Conservation (phyloP, 2,797 vertebrate genomes). For the Lithobates sylvaticus region DNA sequence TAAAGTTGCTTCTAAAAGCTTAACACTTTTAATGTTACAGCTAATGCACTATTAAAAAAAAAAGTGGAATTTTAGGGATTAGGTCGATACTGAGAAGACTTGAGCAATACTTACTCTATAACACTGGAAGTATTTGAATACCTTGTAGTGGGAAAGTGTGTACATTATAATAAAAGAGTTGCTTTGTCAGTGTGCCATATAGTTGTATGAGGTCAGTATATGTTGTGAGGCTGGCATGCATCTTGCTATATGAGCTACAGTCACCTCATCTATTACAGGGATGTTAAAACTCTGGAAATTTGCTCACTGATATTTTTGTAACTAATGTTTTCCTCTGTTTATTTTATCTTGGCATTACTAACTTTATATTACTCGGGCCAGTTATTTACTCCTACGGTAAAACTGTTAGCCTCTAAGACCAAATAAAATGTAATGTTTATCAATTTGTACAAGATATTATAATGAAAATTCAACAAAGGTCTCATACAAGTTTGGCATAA, state of each 20-base stretch:
- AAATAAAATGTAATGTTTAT: constrained; percentile 6
- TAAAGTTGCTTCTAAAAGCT: constrained; percentile 53
- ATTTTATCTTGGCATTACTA: constrained; percentile 34
- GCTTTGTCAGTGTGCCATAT: constrained; percentile 26
- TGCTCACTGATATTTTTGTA: constrained; percentile 23
- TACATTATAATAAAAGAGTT: constrained; percentile 31
- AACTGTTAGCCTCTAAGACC: background rate
- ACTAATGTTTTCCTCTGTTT: constrained; percentile 27
- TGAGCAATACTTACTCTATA: constrained; percentile 23
- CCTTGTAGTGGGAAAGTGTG: constrained; percentile 6
- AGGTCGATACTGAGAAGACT: constrained; percentile 7
- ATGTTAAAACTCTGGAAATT: constrained; percentile 20
- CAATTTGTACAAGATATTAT: background rate
- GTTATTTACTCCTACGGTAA: background rate
- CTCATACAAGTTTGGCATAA: background rate
- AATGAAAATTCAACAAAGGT: background rate
- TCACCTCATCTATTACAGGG: constrained; percentile 28
- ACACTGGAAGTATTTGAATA: background rate
- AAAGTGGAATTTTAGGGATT: background rate
- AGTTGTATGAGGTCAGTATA: constrained; percentile 14
- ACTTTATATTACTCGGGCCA: background rate
- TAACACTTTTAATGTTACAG: constrained; percentile 42
- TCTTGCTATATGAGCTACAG: constrained; percentile 18
- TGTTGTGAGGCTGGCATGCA: constrained; percentile 14
- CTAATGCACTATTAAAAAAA: constrained; percentile 45